A percentile compares a stretch with the other conserved stretches of the same genome.
Conservation (phyloP, 2,113 vertebrate species). For the Calidris pygmaea region DNA sequence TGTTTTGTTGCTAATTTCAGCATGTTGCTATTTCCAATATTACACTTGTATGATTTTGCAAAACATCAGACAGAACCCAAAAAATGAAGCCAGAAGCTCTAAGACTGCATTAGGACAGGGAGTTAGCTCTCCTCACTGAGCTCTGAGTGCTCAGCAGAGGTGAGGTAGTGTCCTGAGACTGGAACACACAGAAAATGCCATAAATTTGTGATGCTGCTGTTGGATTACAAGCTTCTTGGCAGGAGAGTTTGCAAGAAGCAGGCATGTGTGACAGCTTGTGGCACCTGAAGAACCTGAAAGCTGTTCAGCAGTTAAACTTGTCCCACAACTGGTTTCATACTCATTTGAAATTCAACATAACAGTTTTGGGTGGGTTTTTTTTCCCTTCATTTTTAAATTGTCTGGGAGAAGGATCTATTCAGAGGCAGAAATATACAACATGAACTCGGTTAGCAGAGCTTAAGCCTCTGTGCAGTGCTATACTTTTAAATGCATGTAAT, state of each 20-base stretch:
- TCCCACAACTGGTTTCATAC: background rate
- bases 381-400: background rate
- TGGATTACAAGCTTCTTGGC: background rate
- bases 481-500: background rate
- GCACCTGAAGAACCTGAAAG: background rate
- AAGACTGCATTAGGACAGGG: background rate
- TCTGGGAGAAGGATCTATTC: background rate
- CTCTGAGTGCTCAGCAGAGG: background rate
- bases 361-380: background rate
- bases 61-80: background rate
- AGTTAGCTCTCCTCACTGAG: background rate
- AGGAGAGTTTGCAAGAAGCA: background rate
- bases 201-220: background rate
- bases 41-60: background rate
- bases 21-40: background rate
- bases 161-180: background rate
- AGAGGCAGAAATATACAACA: background rate
- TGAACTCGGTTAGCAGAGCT: background rate
- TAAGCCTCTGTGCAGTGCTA: background rate
- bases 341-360: background rate
- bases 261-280: background rate
- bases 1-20: slow-evolving; percentile 1
- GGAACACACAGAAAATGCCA: background rate
- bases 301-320: background rate
- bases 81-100: background rate